These are phyloP conservation scores for Rhingia campestris DNA, from an alignment of 2,888 invertebrate species.

Conservation along the genomic window DNA sequence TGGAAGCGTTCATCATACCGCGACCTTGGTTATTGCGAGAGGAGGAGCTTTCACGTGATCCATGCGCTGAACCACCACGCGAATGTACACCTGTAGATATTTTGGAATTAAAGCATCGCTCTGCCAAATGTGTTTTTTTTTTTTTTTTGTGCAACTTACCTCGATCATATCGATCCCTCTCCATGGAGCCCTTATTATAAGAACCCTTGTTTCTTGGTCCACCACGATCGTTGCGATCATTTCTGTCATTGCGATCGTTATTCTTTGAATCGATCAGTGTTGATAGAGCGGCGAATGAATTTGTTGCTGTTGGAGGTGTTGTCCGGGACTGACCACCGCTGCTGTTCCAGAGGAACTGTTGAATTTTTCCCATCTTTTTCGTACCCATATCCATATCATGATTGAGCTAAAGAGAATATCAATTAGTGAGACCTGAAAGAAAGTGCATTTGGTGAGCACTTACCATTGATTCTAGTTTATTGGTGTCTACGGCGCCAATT, in stretches of 20 bases:
- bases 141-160: constrained; percentile 75
- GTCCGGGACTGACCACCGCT: constrained; percentile 71
- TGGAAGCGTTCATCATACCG: constrained; percentile 77
- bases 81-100: constrained; percentile 82
- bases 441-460: constrained; percentile 32
- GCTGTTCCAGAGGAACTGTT: constrained; percentile 79
- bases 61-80: constrained; percentile 85
- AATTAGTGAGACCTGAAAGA: neutral
- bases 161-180: constrained; percentile 80
- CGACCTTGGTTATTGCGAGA: constrained; percentile 78
- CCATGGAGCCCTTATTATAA: constrained; percentile 81
- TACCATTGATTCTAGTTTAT: constrained; percentile 80
- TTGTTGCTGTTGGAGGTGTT: constrained; percentile 78
- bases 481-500: constrained; percentile 79
- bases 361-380: constrained; percentile 80
- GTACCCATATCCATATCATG: constrained; percentile 78
- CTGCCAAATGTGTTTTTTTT: neutral
- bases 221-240: constrained; percentile 78
- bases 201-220: constrained; percentile 81
- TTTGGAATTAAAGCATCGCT: neutral
- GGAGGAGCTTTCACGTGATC: constrained; percentile 83
- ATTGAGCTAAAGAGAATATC: constrained; percentile 74
- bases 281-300: constrained; percentile 80
- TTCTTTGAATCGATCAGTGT: constrained; percentile 78
- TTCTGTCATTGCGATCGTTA: constrained; percentile 78